These are phyloP conservation scores for Heterochromis multidens DNA, from an alignment of 2,113 vertebrate species.

Conservation along the genomic window DNA sequence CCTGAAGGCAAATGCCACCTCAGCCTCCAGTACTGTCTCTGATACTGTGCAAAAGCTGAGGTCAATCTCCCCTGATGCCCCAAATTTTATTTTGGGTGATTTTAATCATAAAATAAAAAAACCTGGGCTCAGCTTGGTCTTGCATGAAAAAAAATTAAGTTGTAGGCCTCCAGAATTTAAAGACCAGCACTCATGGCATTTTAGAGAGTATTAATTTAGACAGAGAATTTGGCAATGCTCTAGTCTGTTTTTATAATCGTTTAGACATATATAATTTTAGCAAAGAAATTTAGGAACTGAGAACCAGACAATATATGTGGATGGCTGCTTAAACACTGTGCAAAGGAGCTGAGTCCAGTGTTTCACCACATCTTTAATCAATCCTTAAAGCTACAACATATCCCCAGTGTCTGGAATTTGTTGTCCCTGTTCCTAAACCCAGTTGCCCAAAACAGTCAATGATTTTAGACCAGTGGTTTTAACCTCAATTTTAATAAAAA, in stretches of 20 bases:
- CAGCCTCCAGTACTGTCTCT: no score
- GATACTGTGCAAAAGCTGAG: no score
- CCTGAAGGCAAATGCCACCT: no score
- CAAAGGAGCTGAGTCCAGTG: not conserved
- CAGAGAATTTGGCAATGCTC: not conserved
- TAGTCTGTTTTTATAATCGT: not conserved
- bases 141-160: not conserved
- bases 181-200: not conserved
- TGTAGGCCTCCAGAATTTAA: not conserved
- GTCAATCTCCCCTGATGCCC: no score
- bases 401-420: not conserved
- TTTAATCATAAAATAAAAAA: no score
- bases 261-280: not conserved
- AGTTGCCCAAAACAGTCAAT: not conserved
- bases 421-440: not conserved
- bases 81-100: no score
- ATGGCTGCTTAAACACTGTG: not conserved
- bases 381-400: not conserved
- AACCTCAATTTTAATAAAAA: no score
- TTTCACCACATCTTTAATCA: not conserved
- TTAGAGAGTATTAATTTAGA: not conserved
- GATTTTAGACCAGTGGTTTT: not conserved
- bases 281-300: not conserved
- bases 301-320: not conserved
- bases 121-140: not conserved